Conservation (phyloP, 2,797 vertebrate genomes). For the Muscicapa striata region DNA sequence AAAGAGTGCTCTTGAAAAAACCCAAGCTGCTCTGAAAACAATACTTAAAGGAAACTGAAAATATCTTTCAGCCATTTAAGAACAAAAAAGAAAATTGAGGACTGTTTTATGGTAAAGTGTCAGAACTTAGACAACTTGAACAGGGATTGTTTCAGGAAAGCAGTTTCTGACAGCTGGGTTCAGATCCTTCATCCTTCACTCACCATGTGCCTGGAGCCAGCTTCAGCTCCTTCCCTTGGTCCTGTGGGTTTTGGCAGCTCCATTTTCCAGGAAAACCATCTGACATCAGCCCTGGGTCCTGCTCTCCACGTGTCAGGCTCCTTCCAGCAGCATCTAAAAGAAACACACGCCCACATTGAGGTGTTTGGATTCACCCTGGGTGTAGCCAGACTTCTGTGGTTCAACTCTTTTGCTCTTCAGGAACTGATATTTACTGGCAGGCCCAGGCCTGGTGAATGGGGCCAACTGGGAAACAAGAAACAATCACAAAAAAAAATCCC, state of each 20-base stretch:
- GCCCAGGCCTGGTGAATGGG: not conserved
- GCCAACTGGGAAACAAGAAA: not conserved
- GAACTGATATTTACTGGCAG: not conserved
- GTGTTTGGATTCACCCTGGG: rapidly evolving
- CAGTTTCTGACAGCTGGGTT: not conserved
- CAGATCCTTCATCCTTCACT: not conserved
- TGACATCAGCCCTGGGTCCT: not conserved
- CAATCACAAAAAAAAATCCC: not conserved
- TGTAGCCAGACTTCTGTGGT: no score
- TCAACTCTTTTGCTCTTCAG: not conserved
- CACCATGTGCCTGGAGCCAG: not conserved
- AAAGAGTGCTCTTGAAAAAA: not conserved
- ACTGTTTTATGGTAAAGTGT: not conserved
- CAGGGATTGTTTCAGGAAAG: not conserved
- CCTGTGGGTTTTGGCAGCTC: not conserved
- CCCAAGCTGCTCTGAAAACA: not conserved
- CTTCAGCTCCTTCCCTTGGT: not conserved
- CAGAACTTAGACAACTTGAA: not conserved
- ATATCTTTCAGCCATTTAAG: not conserved
- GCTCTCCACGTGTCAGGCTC: not conserved
- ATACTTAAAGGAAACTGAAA: not conserved
- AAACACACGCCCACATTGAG: rapidly evolving
- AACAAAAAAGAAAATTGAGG: not conserved
- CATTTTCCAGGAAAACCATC: not conserved
- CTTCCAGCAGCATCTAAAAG: not conserved